phyloP scores from a whole-genome alignment of 1,140 invertebrate genomes.

The Glomeris maerens region DNA sequence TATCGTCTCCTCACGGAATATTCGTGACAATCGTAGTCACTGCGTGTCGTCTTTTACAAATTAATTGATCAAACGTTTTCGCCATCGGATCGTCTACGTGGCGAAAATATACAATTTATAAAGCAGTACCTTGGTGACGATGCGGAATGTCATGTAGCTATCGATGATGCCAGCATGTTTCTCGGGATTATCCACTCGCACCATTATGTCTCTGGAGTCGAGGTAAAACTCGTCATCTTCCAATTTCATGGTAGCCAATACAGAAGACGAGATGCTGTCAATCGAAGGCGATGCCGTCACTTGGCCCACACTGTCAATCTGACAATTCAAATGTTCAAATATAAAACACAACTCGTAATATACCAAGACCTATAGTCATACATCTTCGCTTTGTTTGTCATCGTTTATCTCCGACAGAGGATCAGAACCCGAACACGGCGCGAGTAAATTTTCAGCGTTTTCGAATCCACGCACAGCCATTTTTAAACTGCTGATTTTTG shows the following conservation, averaged over 20 bases:
- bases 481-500: too few species aligned
- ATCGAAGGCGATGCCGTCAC: slow-evolving; percentile 5
- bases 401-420: too few species aligned
- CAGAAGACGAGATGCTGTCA: slow-evolving; percentile 4
- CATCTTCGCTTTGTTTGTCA: too few species aligned
- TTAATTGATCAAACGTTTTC: neutral
- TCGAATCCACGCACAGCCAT: too few species aligned
- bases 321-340: too few species aligned
- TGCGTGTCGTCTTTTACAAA: slow-evolving; percentile 40
- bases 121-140: slow-evolving; percentile 43
- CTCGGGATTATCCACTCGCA: slow-evolving; percentile 60
- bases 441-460: too few species aligned
- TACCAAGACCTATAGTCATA: too few species aligned
- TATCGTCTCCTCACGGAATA: slow-evolving; percentile 53
- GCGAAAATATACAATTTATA: slow-evolving; percentile 11
- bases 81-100: neutral
- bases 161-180: slow-evolving; percentile 59
- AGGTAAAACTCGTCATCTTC: slow-evolving; percentile 8
- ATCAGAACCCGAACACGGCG: too few species aligned
- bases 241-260: neutral
- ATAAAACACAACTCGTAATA: too few species aligned
- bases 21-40: slow-evolving; percentile 49
- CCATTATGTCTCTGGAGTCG: slow-evolving; percentile 39
- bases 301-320: too few species aligned
- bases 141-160: slow-evolving; percentile 56